Conservation (phyloP, 2,888 invertebrate genomes). For the Molorchus minor region DNA sequence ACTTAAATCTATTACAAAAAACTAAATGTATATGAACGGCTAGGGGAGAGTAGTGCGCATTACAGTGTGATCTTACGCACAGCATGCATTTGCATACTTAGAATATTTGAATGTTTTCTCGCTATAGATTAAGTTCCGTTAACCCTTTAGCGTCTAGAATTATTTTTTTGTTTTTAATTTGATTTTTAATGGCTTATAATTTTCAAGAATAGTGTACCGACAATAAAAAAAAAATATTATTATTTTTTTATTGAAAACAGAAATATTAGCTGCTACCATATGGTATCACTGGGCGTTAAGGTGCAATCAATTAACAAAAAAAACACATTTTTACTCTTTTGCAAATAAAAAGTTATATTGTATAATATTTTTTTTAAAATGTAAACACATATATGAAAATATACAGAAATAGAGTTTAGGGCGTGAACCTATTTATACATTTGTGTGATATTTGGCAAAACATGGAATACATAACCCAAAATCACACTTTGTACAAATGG, state of each 20-base stretch:
- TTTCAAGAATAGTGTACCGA: neutral
- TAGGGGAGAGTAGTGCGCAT: no score
- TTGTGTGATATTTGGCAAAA: neutral
- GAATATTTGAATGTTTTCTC: no score
- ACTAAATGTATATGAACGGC: no score
- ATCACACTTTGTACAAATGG: conserved; percentile 9
- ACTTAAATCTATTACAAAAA: no score
- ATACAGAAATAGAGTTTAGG: neutral
- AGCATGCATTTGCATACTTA: no score
- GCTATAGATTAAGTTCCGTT: no score
- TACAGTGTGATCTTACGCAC: no score
- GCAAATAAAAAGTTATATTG: neutral
- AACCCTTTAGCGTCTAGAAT: neutral
- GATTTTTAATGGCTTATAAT: neutral
- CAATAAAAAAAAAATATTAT: neutral
- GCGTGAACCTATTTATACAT: neutral
- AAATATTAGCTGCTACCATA: neutral
- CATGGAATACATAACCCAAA: conserved; percentile 39
- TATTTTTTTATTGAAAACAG: neutral
- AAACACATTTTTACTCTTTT: neutral
- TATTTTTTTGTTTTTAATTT: neutral
- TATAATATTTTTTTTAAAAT: neutral
- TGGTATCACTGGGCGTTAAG: neutral
- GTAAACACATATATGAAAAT: neutral
- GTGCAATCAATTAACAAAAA: neutral